phyloP scores from a whole-genome alignment of 2,113 vertebrate species.

The human region GRCh38 chr14:19796501-19797000 shows the following conservation, averaged over 20 bases:
- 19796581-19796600: conserved; percentile 54
- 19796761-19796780: conserved; percentile 64
- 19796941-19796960: conserved; percentile 67
- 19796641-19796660: conserved; percentile 74
- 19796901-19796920: conserved; percentile 65
- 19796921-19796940: conserved; percentile 61
- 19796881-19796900: conserved; percentile 69
- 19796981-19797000: conserved; percentile 50
- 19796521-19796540: conserved; percentile 70
- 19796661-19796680: conserved; percentile 58
- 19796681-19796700: conserved; percentile 81
- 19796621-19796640: conserved; percentile 63
- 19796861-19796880: conserved; percentile 73
- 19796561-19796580: conserved; percentile 52
- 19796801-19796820: conserved; percentile 63
- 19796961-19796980: conserved; percentile 49
- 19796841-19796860: conserved; percentile 72
- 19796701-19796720: conserved; percentile 80
- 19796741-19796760: conserved; percentile 77
- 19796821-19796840: conserved; percentile 62
- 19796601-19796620: conserved; percentile 62
- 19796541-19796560: conserved; percentile 64
- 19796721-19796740: conserved; percentile 81
- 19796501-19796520: conserved; percentile 47
- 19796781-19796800: conserved; percentile 76